These are phyloP conservation scores for Drosophila villosipedis DNA, from an alignment of 2,888 invertebrate species.

Conservation along the genomic window DNA sequence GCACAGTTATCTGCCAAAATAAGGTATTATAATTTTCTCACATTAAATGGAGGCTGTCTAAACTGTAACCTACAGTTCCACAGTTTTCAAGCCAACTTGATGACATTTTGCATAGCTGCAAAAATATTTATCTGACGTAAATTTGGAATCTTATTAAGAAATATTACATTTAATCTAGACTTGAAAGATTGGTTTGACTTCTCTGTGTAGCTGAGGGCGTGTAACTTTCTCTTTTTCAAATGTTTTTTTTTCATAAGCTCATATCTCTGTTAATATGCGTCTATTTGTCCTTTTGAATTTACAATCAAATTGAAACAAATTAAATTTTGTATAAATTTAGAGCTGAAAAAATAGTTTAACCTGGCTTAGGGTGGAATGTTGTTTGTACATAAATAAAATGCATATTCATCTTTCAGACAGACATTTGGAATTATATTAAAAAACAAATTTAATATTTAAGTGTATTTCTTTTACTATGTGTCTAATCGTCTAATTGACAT, in stretches of 20 bases:
- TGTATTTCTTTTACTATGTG: not conserved
- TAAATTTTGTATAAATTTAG: not conserved
- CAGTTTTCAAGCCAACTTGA: not conserved
- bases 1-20: not conserved
- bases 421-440: not conserved
- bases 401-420: not conserved
- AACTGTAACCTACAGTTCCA: not conserved
- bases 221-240: not conserved
- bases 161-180: not conserved
- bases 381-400: not conserved
- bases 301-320: no score
- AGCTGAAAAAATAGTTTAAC: not conserved
- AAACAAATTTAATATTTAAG: not conserved
- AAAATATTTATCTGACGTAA: not conserved
- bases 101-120: not conserved
- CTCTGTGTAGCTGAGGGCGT: not conserved
- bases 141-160: not conserved
- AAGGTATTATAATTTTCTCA: constrained; percentile 1
- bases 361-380: not conserved
- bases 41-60: not conserved
- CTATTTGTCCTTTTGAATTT: no score
- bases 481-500: not conserved
- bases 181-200: not conserved
- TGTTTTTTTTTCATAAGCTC: not conserved
- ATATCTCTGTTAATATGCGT: not conserved